Base-by-base conservation (phyloP, 2,888 invertebrate genomes). In the Clostera curtula region DNA sequence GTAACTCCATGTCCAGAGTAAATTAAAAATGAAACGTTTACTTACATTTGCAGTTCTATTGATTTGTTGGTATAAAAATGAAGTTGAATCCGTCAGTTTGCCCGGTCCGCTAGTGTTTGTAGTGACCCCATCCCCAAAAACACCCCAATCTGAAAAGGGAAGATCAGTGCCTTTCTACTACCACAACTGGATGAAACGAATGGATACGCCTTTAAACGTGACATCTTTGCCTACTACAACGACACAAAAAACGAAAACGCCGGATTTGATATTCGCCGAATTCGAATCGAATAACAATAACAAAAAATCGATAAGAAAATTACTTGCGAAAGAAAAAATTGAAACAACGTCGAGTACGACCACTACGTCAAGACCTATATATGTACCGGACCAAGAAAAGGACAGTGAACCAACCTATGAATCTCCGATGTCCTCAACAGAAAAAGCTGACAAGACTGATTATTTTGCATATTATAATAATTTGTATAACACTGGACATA, bases 181-280 rank as follows among this genome's bases (percentile, higher is more conserved):
- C 33, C 71, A 71, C 37, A 77, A 73, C 45, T 82, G 82, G 82
- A 71, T 69, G 56, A 60, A 69, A 50, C 59, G 82, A 36, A 75
- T 77, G 68, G 82, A 82, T 28, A 25, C 64, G 1, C 64, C 59
- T 7, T 34, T 33, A 13, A 70, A 68, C 14, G 25, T 31, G 8
- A 54, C 59, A 2, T 40, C 54, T 0, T 57, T 59, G 2, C 9
- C 13, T 2, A 62, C 64, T 0, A 59, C 58, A 8, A 47, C 47
- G 3, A 47, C 56, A 8, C 44, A 55, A 4, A 67, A 51, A 37
- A 47, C 54, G 14, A 59, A 68, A 33, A 75, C 77, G 1, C 83
- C 79, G 1, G 83, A 83, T 46, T 56, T 83, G 21, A 83, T 83
- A 49, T 82, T 83, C 40, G 83, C 83, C 0, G 83, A 83, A 42